Evolutionary conservation across 2,113 vertebrate genomes (phyloP).

Genomic region (Dascyllus trimaculatus): DNA sequence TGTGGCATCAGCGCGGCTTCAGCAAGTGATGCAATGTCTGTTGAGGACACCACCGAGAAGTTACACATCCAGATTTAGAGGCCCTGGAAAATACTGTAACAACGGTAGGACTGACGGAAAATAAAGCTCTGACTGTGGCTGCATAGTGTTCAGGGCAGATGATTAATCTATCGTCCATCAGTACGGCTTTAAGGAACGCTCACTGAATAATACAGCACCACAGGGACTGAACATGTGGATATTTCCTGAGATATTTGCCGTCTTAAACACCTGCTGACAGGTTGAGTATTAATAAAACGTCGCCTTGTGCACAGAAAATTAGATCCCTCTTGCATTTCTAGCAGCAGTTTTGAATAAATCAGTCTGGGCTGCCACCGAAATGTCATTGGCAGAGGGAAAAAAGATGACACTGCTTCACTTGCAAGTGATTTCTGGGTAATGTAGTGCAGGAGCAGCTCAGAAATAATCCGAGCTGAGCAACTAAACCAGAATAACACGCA

Average conservation of each 20-base stretch:
- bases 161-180: conserved; percentile 5
- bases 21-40: no score
- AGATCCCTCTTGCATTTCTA: neutral
- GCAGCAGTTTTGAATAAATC: conserved; percentile 8
- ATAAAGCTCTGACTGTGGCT: neutral
- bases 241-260: neutral
- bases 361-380: neutral
- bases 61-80: neutral
- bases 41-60: neutral
- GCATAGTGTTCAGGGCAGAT: neutral
- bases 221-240: neutral
- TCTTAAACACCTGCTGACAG: conserved; percentile 10
- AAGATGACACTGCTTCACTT: neutral
- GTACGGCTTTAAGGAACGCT: neutral
- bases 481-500: conserved; percentile 11
- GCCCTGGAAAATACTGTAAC: neutral
- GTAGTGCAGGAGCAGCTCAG: conserved; percentile 11
- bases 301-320: neutral
- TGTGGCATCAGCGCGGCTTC: neutral
- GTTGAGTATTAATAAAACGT: neutral
- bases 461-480: neutral
- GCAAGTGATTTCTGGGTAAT: conserved; percentile 27
- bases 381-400: neutral
- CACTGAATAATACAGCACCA: neutral
- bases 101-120: neutral